Percentiles rank a stretch among this genome's conserved stretches.
Conservation (phyloP, 2,888 invertebrate species). For the Polietes domitor region DNA sequence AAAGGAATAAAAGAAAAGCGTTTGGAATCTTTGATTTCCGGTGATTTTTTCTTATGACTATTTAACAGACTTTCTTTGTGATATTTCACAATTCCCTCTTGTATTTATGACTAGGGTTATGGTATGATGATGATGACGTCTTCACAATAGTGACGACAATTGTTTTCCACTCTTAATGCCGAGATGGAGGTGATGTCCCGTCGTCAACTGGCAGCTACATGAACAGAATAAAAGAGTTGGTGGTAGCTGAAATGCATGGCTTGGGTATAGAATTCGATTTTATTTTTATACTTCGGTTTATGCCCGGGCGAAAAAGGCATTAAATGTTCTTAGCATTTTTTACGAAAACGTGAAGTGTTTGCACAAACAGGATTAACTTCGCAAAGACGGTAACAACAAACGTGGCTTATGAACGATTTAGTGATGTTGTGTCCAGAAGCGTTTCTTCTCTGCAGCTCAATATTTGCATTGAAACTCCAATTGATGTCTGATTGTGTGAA, state of each 20-base stretch:
- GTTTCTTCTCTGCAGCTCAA: too few species aligned
- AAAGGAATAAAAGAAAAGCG: background rate
- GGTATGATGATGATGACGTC: conserved; percentile 46
- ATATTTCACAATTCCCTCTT: conserved; percentile 26
- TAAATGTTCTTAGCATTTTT: conserved; percentile 47
- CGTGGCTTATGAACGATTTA: too few species aligned
- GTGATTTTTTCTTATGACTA: conserved; percentile 52
- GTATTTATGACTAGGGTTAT: conserved; percentile 47
- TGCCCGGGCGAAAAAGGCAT: conserved; percentile 39
- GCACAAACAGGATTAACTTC: conserved; percentile 39
- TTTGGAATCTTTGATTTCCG: conserved; percentile 56
- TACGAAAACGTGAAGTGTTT: conserved; percentile 49
- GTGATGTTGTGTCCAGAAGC: too few species aligned
- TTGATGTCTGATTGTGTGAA: too few species aligned
- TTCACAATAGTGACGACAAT: conserved; percentile 57
- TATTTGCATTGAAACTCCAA: too few species aligned
- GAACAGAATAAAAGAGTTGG: background rate
- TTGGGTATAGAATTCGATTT: background rate
- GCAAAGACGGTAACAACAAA: background rate
- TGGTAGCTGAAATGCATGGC: background rate
- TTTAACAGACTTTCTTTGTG: conserved; percentile 56
- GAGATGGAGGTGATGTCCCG: conserved; percentile 48
- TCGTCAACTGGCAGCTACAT: conserved; percentile 21
- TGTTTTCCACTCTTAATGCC: conserved; percentile 43
- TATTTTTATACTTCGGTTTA: background rate